phyloP scores from a whole-genome alignment of 2,797 vertebrate species.

The Sandelia bainsii region DNA sequence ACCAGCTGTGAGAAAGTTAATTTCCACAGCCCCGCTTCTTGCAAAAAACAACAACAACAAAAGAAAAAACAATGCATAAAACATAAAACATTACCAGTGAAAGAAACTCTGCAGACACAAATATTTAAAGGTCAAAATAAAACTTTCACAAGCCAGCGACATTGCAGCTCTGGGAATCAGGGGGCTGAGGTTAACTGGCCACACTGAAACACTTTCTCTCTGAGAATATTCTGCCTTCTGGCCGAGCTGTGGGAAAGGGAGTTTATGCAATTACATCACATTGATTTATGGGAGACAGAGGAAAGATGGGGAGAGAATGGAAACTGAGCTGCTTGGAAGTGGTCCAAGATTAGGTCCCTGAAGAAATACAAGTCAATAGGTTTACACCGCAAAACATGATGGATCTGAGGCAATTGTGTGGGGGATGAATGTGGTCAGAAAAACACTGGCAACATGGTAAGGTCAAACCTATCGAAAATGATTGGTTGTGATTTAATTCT shows the following conservation, averaged over 20 bases:
- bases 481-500: constrained; percentile 43
- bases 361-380: constrained; percentile 83
- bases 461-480: constrained; percentile 40
- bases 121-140: constrained; percentile 51
- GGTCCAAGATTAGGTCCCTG: constrained; percentile 79
- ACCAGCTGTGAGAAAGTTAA: constrained; percentile 70
- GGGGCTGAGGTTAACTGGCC: constrained; percentile 72
- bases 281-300: constrained; percentile 83
- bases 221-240: constrained; percentile 62
- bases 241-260: constrained; percentile 82
- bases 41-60: constrained; percentile 53
- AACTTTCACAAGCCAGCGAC: constrained; percentile 56
- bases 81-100: constrained; percentile 43
- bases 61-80: constrained; percentile 37
- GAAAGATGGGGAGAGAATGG: constrained; percentile 77
- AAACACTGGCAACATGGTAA: constrained; percentile 22
- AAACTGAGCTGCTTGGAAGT: constrained; percentile 82
- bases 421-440: constrained; percentile 56
- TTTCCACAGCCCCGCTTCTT: constrained; percentile 41
- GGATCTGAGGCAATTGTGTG: constrained; percentile 70
- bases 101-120: constrained; percentile 38
- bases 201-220: constrained; percentile 70
- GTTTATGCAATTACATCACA: constrained; percentile 85
- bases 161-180: constrained; percentile 55
- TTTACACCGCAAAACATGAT: constrained; percentile 82